A percentile compares a stretch with the other conserved stretches of the same genome.
phyloP scores from a whole-genome alignment of 2,888 invertebrate genomes.

The Oligia strigilis region DNA sequence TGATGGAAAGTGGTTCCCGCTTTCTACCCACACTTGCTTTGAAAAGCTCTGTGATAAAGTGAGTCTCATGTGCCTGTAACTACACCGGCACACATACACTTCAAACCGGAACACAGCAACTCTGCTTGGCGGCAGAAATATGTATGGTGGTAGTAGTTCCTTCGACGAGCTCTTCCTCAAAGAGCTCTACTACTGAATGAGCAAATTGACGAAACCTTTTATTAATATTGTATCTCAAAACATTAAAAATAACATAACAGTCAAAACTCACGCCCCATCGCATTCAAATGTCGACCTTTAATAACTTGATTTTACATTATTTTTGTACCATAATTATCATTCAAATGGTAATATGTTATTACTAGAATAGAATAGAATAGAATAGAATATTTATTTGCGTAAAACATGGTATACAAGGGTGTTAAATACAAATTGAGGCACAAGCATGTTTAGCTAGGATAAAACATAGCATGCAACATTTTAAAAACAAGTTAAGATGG shows the following conservation, averaged over 20 bases:
- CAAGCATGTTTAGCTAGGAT: too few species aligned
- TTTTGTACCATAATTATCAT: slow-evolving; percentile 66
- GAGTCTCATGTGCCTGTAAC: not conserved
- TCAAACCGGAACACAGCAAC: not conserved
- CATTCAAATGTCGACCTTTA: slow-evolving; percentile 53
- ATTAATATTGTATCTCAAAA: slow-evolving; percentile 16
- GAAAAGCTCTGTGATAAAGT: not conserved
- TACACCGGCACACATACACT: not conserved
- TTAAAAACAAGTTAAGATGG: too few species aligned
- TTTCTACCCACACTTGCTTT: not conserved
- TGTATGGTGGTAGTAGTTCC: too few species aligned
- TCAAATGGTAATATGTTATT: slow-evolving; percentile 63
- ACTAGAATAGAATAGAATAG: too few species aligned
- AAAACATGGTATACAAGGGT: too few species aligned
- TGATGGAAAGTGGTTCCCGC: not conserved
- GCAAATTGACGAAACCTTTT: not conserved
- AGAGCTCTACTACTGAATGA: not conserved
- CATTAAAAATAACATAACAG: slow-evolving; percentile 37
- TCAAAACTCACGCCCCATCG: slow-evolving; percentile 35
- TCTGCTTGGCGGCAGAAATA: not conserved
- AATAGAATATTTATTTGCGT: too few species aligned
- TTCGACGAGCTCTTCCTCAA: not conserved
- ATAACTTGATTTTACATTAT: slow-evolving; percentile 59
- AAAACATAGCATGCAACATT: too few species aligned
- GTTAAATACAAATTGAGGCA: too few species aligned